These are phyloP conservation scores for Hystrix brachyura DNA, from an alignment of 2,113 vertebrate species.

Conservation along the genomic window DNA sequence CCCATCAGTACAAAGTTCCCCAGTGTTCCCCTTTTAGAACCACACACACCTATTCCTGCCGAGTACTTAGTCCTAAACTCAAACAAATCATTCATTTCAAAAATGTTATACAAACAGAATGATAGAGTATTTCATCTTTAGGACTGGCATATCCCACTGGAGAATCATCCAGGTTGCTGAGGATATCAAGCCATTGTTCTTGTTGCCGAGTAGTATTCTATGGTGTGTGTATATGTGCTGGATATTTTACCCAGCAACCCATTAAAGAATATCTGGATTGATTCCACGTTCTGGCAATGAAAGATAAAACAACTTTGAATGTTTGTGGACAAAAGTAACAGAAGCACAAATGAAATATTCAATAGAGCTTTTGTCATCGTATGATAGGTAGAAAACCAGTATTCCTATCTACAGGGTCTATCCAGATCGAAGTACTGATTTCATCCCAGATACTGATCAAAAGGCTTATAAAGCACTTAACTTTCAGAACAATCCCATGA, in stretches of 20 bases:
- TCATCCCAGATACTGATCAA: background rate
- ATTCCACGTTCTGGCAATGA: background rate
- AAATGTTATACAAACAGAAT: background rate
- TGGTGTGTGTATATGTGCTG: background rate
- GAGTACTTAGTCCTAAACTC: background rate
- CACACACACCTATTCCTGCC: background rate
- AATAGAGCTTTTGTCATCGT: background rate
- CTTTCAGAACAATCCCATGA: background rate
- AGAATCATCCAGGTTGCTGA: background rate
- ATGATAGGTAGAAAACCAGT: background rate
- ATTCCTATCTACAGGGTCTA: background rate
- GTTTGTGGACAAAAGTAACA: background rate
- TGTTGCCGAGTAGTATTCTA: background rate
- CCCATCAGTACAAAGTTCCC: background rate
- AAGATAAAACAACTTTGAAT: background rate
- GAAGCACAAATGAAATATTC: slow-evolving; percentile 2
- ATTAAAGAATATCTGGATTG: background rate
- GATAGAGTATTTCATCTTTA: background rate
- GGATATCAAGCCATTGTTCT: background rate
- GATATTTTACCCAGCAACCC: background rate
- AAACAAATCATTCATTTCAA: background rate
- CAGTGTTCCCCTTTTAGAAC: background rate
- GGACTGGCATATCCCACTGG: background rate
- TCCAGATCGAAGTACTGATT: background rate
- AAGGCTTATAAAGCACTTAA: background rate